Evolutionary conservation across 2,113 vertebrate genomes (phyloP).

Genomic region (Odocoileus virginianus): DNA sequence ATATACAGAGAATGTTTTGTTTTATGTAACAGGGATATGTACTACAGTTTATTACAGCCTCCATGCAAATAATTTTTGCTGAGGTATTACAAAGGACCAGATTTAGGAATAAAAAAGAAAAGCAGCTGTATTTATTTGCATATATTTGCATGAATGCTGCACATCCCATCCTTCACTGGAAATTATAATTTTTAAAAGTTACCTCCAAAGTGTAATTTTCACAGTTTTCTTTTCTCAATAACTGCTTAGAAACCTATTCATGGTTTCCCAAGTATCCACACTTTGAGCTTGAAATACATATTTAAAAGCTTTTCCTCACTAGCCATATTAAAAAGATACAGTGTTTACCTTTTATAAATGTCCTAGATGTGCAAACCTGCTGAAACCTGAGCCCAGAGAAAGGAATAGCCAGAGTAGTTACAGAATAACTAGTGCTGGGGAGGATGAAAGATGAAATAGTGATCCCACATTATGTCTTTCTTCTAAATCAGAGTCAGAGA

Average conservation of each 20-base stretch:
- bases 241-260: background rate
- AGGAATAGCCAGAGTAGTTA: background rate
- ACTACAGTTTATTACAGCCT: background rate
- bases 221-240: background rate
- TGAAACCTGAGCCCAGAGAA: background rate
- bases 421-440: background rate
- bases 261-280: background rate
- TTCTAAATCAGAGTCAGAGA: background rate
- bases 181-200: constrained; percentile 34
- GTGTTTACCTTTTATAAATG: background rate
- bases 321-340: background rate
- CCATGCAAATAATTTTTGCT: background rate
- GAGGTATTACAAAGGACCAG: background rate
- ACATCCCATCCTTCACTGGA: background rate
- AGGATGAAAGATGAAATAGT: background rate
- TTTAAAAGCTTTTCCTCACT: background rate
- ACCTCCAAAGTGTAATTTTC: background rate
- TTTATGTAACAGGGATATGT: background rate
- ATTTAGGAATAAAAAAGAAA: constrained; percentile 19
- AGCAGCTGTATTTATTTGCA: constrained; percentile 1
- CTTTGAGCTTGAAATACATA: background rate
- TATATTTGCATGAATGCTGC: background rate
- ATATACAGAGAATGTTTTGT: background rate
- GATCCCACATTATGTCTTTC: too few species aligned
- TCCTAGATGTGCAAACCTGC: background rate